Percentiles rank a stretch among this genome's conserved stretches.
These are phyloP conservation scores for Pygoscelis antarcticus DNA, from an alignment of 2,113 vertebrate species.

Conservation along the genomic window DNA sequence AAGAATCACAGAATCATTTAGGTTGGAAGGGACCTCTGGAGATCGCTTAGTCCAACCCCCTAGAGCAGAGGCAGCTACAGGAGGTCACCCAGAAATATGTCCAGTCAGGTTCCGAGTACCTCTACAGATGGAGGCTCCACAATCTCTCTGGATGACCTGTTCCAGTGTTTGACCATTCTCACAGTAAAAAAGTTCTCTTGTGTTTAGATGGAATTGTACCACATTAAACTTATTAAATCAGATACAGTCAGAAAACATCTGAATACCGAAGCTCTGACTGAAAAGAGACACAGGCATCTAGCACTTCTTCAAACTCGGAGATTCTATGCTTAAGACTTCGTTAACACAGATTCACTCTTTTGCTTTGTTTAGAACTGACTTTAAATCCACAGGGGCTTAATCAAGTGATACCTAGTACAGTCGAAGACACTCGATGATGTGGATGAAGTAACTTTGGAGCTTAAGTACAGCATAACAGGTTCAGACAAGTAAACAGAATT, in stretches of 20 bases:
- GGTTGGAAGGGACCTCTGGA: not conserved
- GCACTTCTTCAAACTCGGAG: not conserved
- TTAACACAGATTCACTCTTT: not conserved
- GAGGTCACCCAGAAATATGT: not conserved
- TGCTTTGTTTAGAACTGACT: not conserved
- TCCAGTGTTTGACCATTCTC: not conserved
- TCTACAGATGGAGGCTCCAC: not conserved
- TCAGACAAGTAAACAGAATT: slow-evolving; percentile 33
- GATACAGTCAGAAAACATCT: not conserved
- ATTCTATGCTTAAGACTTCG: not conserved
- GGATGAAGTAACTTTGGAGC: not conserved
- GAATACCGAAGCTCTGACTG: not conserved
- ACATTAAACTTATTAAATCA: not conserved
- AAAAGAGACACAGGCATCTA: not conserved
- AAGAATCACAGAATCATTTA: not conserved
- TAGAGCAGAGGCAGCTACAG: not conserved
- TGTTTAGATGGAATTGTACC: not conserved
- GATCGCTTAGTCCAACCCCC: fast-evolving
- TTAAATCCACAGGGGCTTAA: slow-evolving; percentile 28
- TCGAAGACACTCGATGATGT: not conserved
- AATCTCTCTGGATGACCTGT: not conserved
- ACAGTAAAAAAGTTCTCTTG: not conserved
- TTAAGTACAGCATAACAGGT: not conserved
- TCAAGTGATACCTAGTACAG: not conserved
- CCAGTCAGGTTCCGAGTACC: not conserved